phyloP scores from a whole-genome alignment of 2,888 invertebrate species.

The Pilophorus perplexus region DNA sequence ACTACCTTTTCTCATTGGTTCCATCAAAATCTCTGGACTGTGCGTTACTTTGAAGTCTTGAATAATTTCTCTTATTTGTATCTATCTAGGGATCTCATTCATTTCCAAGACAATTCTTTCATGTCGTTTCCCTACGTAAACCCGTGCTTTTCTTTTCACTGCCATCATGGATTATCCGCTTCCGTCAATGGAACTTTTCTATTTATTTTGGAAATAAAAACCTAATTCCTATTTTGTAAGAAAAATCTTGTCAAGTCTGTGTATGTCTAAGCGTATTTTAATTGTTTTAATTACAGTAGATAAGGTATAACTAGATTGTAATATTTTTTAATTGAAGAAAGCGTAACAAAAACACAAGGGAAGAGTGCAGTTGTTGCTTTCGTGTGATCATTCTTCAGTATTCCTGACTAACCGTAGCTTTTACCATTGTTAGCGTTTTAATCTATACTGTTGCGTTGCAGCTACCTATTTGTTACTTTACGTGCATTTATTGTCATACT shows the following conservation, averaged over 20 bases:
- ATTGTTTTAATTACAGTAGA: background rate
- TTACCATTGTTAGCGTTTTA: background rate
- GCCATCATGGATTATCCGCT: too few relatives aligned
- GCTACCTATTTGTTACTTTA: background rate
- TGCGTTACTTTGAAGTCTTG: too few relatives aligned
- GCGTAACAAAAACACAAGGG: background rate
- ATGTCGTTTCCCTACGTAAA: too few relatives aligned
- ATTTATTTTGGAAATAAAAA: too few relatives aligned
- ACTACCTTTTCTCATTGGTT: too few relatives aligned
- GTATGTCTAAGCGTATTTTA: background rate
- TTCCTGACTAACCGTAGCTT: conserved; percentile 17
- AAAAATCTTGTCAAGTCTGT: background rate
- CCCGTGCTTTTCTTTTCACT: too few relatives aligned
- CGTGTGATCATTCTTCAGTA: conserved; percentile 27
- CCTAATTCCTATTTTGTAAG: too few relatives aligned
- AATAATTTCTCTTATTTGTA: too few relatives aligned
- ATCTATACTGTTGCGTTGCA: conserved; percentile 10
- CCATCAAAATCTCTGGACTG: too few relatives aligned
- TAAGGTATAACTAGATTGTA: background rate
- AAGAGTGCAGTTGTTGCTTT: background rate
- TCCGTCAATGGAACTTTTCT: too few relatives aligned
- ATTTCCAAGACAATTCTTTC: too few relatives aligned
- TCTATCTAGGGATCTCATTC: too few relatives aligned
- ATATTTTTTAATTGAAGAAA: conserved; percentile 2
- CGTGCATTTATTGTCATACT: conserved; percentile 2